Evolutionary conservation across 2,113 vertebrate species (phyloP).

Genomic region (Macquaria ambigua): DNA sequence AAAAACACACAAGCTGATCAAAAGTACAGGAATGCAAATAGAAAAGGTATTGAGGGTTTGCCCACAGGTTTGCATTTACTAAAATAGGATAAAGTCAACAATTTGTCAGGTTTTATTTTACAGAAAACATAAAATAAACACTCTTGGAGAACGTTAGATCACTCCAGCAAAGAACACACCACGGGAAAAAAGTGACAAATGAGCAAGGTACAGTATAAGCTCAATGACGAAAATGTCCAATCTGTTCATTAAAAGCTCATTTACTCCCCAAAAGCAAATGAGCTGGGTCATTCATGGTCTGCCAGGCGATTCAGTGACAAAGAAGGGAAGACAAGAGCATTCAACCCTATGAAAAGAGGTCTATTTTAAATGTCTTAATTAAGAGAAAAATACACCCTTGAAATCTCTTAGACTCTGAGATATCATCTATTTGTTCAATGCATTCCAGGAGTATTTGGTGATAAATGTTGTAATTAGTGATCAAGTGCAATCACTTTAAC

Average conservation of each 20-base stretch:
- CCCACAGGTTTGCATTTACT: neutral
- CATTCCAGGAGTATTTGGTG: neutral
- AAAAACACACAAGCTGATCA: neutral
- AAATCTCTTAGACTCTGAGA: constrained; percentile 19
- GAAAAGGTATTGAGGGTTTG: neutral
- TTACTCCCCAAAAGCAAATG: constrained; percentile 51
- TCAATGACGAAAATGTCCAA: constrained; percentile 50
- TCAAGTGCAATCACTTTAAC: constrained; percentile 10
- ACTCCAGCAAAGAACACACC: neutral
- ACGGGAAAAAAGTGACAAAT: constrained; percentile 28
- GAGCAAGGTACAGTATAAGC: constrained; percentile 36
- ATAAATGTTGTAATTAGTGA: constrained; percentile 8
- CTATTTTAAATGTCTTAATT: constrained; percentile 56
- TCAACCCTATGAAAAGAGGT: constrained; percentile 19
- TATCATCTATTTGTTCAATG: constrained; percentile 1
- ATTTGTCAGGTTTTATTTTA: neutral
- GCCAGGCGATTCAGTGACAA: constrained; percentile 35
- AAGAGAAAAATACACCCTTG: constrained; percentile 46
- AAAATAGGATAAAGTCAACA: neutral
- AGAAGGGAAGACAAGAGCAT: constrained; percentile 39
- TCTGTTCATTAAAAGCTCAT: constrained; percentile 67
- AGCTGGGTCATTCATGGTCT: constrained; percentile 54
- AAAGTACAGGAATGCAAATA: neutral
- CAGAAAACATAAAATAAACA: neutral
- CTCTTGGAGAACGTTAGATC: neutral